Evolutionary conservation across 1,140 invertebrate genomes (phyloP).

Genomic region (Euura saliciscinereae): DNA sequence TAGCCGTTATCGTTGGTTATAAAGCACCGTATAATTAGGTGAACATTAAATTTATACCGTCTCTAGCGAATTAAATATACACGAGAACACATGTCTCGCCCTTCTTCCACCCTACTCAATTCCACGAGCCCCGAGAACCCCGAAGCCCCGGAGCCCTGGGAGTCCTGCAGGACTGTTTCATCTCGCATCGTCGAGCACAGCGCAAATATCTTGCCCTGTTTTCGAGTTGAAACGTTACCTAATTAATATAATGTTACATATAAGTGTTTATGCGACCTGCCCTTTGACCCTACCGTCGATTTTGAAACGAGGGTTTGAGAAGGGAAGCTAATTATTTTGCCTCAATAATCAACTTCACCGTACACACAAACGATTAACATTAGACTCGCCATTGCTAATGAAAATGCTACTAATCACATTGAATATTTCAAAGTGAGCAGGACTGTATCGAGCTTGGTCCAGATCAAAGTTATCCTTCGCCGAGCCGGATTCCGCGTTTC

Average conservation of each 20-base stretch:
- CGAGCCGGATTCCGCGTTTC: too few species aligned
- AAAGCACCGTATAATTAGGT: conserved; percentile 1
- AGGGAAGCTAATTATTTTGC: not conserved
- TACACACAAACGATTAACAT: not conserved
- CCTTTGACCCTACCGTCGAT: not conserved
- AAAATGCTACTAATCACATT: too few species aligned
- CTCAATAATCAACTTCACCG: not conserved
- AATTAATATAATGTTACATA: not conserved
- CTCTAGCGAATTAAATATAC: not conserved
- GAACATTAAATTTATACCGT: not conserved
- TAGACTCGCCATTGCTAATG: conserved; percentile 5
- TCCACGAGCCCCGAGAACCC: too few species aligned
- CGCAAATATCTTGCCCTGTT: conserved; percentile 3
- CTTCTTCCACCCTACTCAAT: not conserved
- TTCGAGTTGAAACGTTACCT: not conserved
- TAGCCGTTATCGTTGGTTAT: conserved; percentile 2
- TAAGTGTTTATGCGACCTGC: not conserved
- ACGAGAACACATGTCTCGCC: not conserved
- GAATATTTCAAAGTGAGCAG: too few species aligned
- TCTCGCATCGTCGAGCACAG: not conserved
- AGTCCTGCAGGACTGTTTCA: conserved; percentile 2
- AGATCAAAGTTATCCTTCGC: too few species aligned
- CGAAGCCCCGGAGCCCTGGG: not conserved
- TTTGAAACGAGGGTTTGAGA: not conserved
- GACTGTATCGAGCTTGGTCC: too few species aligned